Evolutionary conservation across 2,888 invertebrate genomes (phyloP).

Genomic region (Minunthozetes semirufus): DNA sequence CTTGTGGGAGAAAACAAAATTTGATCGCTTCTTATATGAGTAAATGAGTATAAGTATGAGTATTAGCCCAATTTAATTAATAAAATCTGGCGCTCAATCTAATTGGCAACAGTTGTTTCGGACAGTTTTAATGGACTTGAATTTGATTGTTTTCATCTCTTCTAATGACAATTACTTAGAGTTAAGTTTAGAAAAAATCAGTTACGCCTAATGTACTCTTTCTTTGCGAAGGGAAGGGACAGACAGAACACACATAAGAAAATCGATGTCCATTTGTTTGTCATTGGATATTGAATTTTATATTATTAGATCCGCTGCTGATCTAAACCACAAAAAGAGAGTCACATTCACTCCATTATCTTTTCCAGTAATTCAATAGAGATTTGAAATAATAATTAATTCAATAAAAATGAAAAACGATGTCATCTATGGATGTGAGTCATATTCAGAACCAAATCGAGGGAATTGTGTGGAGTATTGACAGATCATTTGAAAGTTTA

Average conservation of each 20-base stretch:
- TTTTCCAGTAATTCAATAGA: no score
- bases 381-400: no score
- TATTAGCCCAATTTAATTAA: conserved; percentile 3
- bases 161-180: conserved; percentile 2
- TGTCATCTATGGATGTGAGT: no score
- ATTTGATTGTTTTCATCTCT: neutral
- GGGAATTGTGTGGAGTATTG: no score
- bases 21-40: neutral
- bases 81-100: neutral
- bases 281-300: neutral
- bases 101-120: conserved; percentile 10
- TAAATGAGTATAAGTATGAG: neutral
- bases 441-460: no score
- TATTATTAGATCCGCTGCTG: neutral
- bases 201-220: neutral
- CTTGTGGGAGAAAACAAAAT: neutral
- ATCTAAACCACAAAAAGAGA: neutral
- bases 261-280: neutral
- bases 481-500: conserved; percentile 4
- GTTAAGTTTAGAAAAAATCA: neutral
- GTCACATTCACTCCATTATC: neutral
- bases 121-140: neutral
- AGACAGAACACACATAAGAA: neutral
- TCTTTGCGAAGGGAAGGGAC: neutral
- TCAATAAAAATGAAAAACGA: no score